Conservation (phyloP, 2,113 vertebrate species). For the Macrotis lagotis region DNA sequence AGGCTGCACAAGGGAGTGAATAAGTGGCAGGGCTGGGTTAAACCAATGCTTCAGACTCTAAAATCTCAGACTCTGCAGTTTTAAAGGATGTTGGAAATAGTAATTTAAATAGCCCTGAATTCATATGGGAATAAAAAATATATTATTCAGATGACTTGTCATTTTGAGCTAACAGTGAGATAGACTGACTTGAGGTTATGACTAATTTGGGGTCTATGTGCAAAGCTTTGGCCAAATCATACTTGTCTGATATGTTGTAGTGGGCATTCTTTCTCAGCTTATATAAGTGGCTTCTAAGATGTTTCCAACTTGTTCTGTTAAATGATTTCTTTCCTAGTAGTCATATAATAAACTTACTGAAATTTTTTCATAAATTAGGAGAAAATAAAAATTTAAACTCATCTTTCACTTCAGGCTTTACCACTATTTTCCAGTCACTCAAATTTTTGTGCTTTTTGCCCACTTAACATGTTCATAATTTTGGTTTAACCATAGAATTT, state of each 20-base stretch:
- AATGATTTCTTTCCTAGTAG: neutral
- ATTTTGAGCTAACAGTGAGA: neutral
- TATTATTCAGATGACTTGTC: neutral
- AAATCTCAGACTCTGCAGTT: neutral
- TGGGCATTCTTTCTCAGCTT: neutral
- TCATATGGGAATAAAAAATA: neutral
- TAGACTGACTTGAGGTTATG: neutral
- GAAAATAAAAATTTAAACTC: neutral
- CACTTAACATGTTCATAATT: neutral
- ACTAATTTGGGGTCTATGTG: neutral
- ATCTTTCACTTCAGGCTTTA: neutral
- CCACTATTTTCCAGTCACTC: neutral
- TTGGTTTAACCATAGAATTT: neutral
- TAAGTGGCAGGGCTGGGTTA: neutral
- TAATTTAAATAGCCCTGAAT: neutral
- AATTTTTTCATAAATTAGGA: neutral
- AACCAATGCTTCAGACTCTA: neutral
- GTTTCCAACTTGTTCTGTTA: neutral
- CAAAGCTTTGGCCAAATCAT: neutral
- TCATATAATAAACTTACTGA: neutral
- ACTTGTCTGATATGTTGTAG: neutral
- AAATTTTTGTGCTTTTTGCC: neutral
- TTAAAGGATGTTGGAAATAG: neutral
- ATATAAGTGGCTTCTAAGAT: neutral
- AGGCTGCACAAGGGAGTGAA: neutral